Base-by-base conservation (phyloP, 2,113 vertebrate genomes). In the Bothrops jararaca region DNA sequence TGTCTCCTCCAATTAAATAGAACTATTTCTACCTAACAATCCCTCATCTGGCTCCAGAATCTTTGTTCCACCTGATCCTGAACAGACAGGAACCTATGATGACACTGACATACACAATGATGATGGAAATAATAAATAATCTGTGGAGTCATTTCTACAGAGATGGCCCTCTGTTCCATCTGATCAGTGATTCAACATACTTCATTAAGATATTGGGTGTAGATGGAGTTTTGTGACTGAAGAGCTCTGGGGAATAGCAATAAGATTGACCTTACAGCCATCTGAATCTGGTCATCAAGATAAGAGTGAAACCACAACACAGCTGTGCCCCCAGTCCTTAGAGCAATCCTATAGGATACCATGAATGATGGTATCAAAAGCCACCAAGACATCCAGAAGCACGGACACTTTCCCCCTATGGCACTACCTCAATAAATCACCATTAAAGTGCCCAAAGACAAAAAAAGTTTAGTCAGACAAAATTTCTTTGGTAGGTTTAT, bases 401-500 rank as follows among this genome's bases (percentile, higher is more conserved):
- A 60, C 12, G 58, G 9, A 29, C 26, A 29, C 26, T 64, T 29
- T 1, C 23, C 20, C 56, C 56, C 56, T 57, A 57, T 5, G 20
- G 56, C 56, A 57, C 5, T 57, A 57, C 5, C 20, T 57, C 56
- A 57, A 57, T 57, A 23, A 57, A 57, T 57, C 56, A 57, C 20
- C 20, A 57, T 57, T 57, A 57, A 57, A 57, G 20, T 57, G 20
- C 22, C 56, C 20, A 57, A 57, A 57, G 20, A 22, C 56, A 57
- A 57, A 57, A 57, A 57, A 22, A 22, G 22, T 1, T 48, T 22
- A 29, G 26, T 50, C 23, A 69, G 57, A 18, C 58, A 88, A 29
- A 20, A 15, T 54, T 42, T 89, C 58, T 10, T n/a, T 92, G 2
- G 58, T 95, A 93, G 91, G 94, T 92, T 91, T 54, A 91, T 90